phyloP scores from a whole-genome alignment of 2,113 vertebrate species.

The Pterocles orientalis region DNA sequence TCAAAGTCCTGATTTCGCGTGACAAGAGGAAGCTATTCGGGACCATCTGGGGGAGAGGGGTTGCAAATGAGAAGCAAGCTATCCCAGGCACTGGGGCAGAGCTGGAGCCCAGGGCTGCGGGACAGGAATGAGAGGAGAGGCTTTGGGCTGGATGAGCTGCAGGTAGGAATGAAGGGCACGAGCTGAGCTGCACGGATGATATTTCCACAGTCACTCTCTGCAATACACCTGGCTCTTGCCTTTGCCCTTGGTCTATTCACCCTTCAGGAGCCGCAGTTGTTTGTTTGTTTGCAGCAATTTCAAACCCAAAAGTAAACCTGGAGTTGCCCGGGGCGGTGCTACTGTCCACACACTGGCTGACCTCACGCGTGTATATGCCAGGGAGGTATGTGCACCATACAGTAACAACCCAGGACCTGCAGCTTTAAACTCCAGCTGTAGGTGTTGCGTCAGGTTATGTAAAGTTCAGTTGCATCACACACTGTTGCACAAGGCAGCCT shows the following conservation, averaged over 20 bases:
- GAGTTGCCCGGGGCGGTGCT: background rate
- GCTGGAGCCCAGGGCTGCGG: background rate
- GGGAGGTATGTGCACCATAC: background rate
- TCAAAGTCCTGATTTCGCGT: background rate
- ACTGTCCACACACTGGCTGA: background rate
- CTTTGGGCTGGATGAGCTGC: background rate
- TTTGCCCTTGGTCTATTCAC: background rate
- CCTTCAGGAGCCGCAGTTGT: background rate
- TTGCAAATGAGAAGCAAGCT: background rate
- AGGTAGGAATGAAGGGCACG: background rate
- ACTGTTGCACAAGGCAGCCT: constrained; percentile 38
- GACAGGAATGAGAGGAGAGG: background rate
- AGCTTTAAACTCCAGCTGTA: constrained; percentile 39
- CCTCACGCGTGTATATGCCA: background rate
- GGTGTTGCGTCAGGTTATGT: constrained; percentile 67
- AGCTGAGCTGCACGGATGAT: background rate
- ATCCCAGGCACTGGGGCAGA: background rate
- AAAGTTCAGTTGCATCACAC: constrained; percentile 72
- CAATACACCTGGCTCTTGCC: background rate
- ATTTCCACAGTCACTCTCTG: background rate
- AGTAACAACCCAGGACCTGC: constrained; percentile 17
- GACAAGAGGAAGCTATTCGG: background rate
- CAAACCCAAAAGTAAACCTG: background rate
- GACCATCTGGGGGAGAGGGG: background rate
- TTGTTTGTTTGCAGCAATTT: constrained; percentile 19